Evolutionary conservation across 1,140 invertebrate species (phyloP).

Genomic region (Dryas iulia): DNA sequence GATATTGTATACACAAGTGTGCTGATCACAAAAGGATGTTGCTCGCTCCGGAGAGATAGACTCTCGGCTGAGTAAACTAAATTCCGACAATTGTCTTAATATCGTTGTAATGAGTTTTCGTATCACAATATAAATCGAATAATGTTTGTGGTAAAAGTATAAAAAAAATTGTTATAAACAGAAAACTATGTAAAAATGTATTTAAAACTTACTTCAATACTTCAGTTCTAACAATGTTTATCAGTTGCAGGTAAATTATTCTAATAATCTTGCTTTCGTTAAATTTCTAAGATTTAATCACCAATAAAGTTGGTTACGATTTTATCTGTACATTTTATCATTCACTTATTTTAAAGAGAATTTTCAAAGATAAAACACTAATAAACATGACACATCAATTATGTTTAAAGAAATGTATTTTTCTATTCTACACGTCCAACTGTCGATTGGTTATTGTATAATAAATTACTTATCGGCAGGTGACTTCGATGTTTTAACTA

Average conservation of each 20-base stretch:
- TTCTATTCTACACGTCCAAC: constrained; percentile 12
- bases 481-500: constrained; percentile 4
- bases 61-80: constrained; percentile 54
- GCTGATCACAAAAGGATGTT: constrained; percentile 55
- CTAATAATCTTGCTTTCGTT: constrained; percentile 6
- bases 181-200: neutral
- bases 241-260: neutral
- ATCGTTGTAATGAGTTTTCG: constrained; percentile 39
- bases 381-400: constrained; percentile 32
- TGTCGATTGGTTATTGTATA: constrained; percentile 21
- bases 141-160: neutral
- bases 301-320: constrained; percentile 12
- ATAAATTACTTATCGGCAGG: constrained; percentile 25
- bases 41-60: constrained; percentile 48
- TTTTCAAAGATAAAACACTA: constrained; percentile 27
- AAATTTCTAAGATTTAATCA: constrained; percentile 15
- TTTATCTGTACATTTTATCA: constrained; percentile 23
- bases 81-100: constrained; percentile 45
- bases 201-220: neutral
- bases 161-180: too few species aligned
- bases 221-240: neutral
- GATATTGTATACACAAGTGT: constrained; percentile 60
- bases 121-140: neutral
- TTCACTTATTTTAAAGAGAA: constrained; percentile 26
- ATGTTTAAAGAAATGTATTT: constrained; percentile 13